Percentiles rank a stretch among this genome's conserved stretches.
Conservation (phyloP, 2,888 invertebrate species). For the Anthophora plumipes region DNA sequence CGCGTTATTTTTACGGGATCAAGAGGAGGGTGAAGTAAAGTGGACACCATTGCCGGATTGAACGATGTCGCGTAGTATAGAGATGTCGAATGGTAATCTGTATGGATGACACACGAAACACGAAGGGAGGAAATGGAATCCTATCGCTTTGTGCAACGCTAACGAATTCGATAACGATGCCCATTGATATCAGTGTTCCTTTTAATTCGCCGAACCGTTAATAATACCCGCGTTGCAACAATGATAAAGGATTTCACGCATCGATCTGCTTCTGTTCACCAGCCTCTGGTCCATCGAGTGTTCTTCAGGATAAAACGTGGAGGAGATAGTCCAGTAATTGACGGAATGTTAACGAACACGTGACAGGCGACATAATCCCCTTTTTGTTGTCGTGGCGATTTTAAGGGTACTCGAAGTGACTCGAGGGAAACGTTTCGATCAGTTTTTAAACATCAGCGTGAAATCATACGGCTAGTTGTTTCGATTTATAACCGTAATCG, state of each 20-base stretch:
- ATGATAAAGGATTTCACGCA: slow-evolving; percentile 11
- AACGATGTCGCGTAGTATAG: background rate
- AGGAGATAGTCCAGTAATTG: background rate
- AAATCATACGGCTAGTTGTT: too few relatives aligned
- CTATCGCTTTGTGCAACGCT: slow-evolving; percentile 47
- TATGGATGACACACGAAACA: slow-evolving; percentile 9
- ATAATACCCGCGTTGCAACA: slow-evolving; percentile 24
- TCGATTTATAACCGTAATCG: too few relatives aligned
- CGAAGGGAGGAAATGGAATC: slow-evolving; percentile 30
- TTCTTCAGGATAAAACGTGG: background rate
- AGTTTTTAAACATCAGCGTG: too few relatives aligned
- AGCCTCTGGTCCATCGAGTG: background rate
- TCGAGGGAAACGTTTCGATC: too few relatives aligned
- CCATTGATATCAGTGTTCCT: slow-evolving; percentile 30
- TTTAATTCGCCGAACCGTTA: slow-evolving; percentile 52
- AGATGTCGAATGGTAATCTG: background rate
- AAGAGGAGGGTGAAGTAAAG: background rate
- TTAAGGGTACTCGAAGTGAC: too few relatives aligned
- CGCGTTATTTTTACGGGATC: slow-evolving; percentile 29
- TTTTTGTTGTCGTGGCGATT: too few relatives aligned
- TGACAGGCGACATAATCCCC: background rate
- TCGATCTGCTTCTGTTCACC: background rate
- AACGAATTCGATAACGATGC: slow-evolving; percentile 56
- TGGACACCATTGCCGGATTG: slow-evolving; percentile 19
- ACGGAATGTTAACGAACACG: background rate